phyloP scores from a whole-genome alignment of 2,888 invertebrate species.

The Molorchus minor region DNA sequence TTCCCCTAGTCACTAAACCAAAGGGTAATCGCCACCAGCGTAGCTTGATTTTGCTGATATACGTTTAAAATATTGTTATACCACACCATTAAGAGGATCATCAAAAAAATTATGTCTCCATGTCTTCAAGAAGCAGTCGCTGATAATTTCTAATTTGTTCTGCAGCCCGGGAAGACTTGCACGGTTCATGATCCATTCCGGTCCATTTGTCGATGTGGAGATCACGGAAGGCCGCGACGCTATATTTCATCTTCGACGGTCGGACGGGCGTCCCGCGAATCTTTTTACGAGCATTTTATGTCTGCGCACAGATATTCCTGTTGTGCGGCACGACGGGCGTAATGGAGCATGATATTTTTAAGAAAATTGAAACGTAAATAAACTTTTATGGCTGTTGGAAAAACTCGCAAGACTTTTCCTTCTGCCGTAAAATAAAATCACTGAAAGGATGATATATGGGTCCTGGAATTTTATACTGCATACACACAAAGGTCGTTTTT shows the following conservation, averaged over 20 bases:
- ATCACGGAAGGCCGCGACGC: constrained; percentile 52
- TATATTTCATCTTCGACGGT: constrained; percentile 59
- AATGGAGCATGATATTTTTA: constrained; percentile 62
- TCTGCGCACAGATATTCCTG: constrained; percentile 56
- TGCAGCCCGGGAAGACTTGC: not conserved
- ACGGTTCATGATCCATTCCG: constrained; percentile 52
- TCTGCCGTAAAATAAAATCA: constrained; percentile 39
- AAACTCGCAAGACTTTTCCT: constrained; percentile 40
- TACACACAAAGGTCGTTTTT: constrained; percentile 27
- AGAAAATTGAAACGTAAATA: constrained; percentile 63
- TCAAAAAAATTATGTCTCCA: no score
- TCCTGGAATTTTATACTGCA: constrained; percentile 31
- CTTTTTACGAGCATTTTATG: constrained; percentile 60
- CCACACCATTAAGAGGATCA: no score
- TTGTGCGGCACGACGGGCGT: constrained; percentile 55
- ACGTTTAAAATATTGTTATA: no score
- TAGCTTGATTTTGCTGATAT: no score
- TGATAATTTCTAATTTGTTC: not conserved
- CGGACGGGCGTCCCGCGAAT: constrained; percentile 55
- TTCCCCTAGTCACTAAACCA: no score
- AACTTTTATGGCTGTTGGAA: constrained; percentile 57
- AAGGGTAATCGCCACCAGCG: no score
- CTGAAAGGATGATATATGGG: constrained; percentile 30
- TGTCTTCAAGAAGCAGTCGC: no score
- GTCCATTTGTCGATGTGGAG: constrained; percentile 57